Percentiles rank a stretch among this genome's conserved stretches.
Evolutionary conservation across 2,888 invertebrate species (phyloP).

Genomic region (Hypselothyrea guttata): DNA sequence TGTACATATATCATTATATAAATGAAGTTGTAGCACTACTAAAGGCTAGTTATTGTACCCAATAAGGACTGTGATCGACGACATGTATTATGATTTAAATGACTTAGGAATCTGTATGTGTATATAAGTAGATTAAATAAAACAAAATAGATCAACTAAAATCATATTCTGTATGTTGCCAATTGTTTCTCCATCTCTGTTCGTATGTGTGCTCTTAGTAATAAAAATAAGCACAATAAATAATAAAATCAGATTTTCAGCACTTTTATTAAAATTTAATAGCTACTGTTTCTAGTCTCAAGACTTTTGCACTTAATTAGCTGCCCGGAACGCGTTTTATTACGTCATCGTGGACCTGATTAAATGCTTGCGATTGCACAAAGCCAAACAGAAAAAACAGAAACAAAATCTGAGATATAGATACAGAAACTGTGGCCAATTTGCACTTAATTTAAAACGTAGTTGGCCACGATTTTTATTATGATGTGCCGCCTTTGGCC

Average conservation of each 20-base stretch:
- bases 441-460: slow-evolving; percentile 64
- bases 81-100: too few relatives aligned
- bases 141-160: too few relatives aligned
- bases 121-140: too few relatives aligned
- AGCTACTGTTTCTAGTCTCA: slow-evolving; percentile 40
- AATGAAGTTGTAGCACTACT: too few relatives aligned
- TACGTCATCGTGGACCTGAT: slow-evolving; percentile 58
- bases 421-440: slow-evolving; percentile 46
- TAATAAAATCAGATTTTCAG: slow-evolving; percentile 42
- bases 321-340: slow-evolving; percentile 62
- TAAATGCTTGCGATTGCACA: slow-evolving; percentile 58
- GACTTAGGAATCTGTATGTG: too few relatives aligned
- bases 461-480: slow-evolving; percentile 45
- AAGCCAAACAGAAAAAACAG: slow-evolving; percentile 26
- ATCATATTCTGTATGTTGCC: too few relatives aligned
- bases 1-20: background rate
- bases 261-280: slow-evolving; percentile 41
- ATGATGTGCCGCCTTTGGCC: slow-evolving; percentile 19
- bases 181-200: too few relatives aligned
- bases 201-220: background rate
- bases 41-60: too few relatives aligned
- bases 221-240: slow-evolving; percentile 15
- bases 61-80: too few relatives aligned
- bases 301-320: slow-evolving; percentile 70
- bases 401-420: background rate